Evolutionary conservation across 2,888 invertebrate species (phyloP), one percentile per base, ranked within the genome.

Genomic region (Apamea crenata): DNA sequence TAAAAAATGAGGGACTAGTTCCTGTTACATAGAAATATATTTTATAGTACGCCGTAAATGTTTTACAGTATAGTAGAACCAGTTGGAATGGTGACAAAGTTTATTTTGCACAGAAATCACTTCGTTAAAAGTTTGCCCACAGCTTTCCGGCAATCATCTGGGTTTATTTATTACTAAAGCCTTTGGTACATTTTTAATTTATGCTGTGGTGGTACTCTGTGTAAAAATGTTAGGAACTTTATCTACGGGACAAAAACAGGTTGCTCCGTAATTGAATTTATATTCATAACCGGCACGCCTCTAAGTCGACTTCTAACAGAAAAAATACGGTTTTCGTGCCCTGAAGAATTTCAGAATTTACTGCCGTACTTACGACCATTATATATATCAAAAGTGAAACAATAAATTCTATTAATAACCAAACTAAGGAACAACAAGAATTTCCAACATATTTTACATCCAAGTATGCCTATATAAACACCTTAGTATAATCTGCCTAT

Each of bases 81-180:
- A 82, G 75, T 82, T 74, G 77, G 74, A 81, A 63, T 73, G 70
- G 74, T 65, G 73, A 76, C 74, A 78, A 87, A 88, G 66, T 89
- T 87, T 82, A 81, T 81, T 87, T 82, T 81, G 70, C 32, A 70
- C 86, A 87, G 87, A 89, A 92, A 92, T 90, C 87, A 92, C 91
- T 93, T 94, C 94, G 94, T 94, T 94, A 94, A 94, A 94, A 94
- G 90, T 93, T 93, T 88, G 75, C 82, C 86, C 82, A 85, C 87
- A 80, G 87, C 78, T 89, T 89, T 89, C 86, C 84, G 87, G 81
- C 88, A 85, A 91, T 91, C 88, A 89, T 88, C 59, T 73, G 81
- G 78, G 50, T 89, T 87, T 86, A 82, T 90, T 90, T 89, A 87
- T 85, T 83, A 73, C 81, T 80, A 78, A 87, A 87, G 67, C 81